Evolutionary conservation across 2,888 invertebrate species (phyloP), one percentile per base, ranked within the genome.

Genomic region (Idaea dimidiata): DNA sequence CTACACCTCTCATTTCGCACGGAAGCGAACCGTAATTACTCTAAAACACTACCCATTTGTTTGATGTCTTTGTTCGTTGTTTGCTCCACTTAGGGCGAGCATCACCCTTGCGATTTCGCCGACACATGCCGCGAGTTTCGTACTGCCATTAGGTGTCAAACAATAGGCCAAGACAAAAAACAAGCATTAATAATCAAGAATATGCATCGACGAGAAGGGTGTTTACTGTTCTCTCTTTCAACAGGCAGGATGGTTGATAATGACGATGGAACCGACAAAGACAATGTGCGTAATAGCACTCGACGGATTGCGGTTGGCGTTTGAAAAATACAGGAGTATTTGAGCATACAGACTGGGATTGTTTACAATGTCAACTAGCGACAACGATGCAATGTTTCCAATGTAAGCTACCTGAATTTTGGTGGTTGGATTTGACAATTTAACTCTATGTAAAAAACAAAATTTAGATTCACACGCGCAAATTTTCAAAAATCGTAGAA

Each of bases 41-140:
- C 92, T 90, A 91, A 92, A 92, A 91, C 91, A 90, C 89, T 89
- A 87, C 89, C 89, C 91, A 92, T 92, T 91, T 91, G 91, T 92
- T 91, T 91, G 92, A 92, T 91, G 92, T 91, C 92, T 92, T 90
- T 92, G 91, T 91, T 89, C 89, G 86, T 86, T 91, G 91, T 91
- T 91, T 90, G 89, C 86, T 89, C 87, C 90, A 90, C 90, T 91
- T 88, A 89, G 88, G 86, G 87, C 84, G 84, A 86, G 85, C 84
- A 89, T 90, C 89, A 84, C 90, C 91, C 90, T 86, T 82, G 83
- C 83, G 86, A 87, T 88, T 83, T 81, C 83, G 79, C 81, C 84
- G 83, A 88, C 89, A 88, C 88, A 89, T 87, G 86, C 88, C 84
- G 81, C 79, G 85, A 84, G 84, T 86, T 87, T 84, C 83, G 83